Evolutionary conservation across 2,888 invertebrate genomes (phyloP).

Genomic region (Synergus itoensis): DNA sequence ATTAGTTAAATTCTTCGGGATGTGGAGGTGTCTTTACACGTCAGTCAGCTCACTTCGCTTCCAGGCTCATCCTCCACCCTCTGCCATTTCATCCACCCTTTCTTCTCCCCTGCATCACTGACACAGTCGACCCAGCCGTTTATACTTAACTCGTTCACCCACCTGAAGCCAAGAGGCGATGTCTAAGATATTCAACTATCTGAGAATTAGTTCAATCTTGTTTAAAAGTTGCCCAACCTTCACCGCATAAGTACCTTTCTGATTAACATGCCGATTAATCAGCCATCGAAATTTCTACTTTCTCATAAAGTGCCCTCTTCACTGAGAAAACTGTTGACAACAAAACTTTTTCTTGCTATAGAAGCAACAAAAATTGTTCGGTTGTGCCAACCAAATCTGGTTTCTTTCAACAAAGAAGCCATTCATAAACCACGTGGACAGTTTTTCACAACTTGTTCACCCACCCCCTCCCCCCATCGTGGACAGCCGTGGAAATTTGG

Average conservation of each 20-base stretch:
- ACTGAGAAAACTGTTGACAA: too few species aligned
- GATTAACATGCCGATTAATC: slow-evolving; percentile 33
- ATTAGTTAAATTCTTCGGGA: slow-evolving; percentile 78
- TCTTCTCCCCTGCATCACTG: slow-evolving; percentile 53
- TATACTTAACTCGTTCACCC: slow-evolving; percentile 75
- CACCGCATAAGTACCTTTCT: slow-evolving; percentile 55
- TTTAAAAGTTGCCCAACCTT: slow-evolving; percentile 72
- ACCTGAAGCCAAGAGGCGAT: slow-evolving; percentile 59
- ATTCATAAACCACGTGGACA: too few species aligned
- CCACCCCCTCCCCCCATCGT: too few species aligned
- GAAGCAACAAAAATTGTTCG: too few species aligned
- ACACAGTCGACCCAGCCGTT: slow-evolving; percentile 69
- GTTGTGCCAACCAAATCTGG: too few species aligned
- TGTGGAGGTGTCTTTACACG: slow-evolving; percentile 77
- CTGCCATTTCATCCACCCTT: slow-evolving; percentile 53
- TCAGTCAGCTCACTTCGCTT: slow-evolving; percentile 76
- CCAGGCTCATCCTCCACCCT: slow-evolving; percentile 71
- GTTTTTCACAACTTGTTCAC: too few species aligned
- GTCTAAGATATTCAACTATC: slow-evolving; percentile 75
- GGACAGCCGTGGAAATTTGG: too few species aligned
- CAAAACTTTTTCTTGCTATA: too few species aligned
- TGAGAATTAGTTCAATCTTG: slow-evolving; percentile 76
- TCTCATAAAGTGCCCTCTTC: background rate
- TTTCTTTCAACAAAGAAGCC: too few species aligned
- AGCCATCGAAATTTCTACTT: background rate